Conservation (phyloP, 2,113 vertebrate genomes). For the Peromyscus maniculatus region DNA sequence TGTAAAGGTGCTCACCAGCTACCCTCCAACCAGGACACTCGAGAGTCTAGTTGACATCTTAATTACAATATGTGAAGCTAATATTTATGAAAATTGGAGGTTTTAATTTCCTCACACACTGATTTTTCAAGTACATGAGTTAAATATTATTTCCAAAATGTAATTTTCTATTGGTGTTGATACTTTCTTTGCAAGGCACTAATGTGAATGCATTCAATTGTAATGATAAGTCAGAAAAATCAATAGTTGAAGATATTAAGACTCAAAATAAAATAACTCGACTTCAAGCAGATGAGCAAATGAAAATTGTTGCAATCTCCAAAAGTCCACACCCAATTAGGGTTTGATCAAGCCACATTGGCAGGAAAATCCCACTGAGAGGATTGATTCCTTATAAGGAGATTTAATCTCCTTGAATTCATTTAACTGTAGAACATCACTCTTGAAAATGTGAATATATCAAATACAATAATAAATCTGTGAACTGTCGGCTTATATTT, state of each 20-base stretch:
- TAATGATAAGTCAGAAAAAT: constrained; percentile 63
- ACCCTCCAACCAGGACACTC: background rate
- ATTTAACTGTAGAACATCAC: constrained; percentile 68
- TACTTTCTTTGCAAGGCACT: constrained; percentile 54
- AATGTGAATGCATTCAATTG: constrained; percentile 54
- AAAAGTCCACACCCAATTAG: constrained; percentile 50
- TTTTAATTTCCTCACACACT: constrained; percentile 51
- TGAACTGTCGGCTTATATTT: constrained; percentile 65
- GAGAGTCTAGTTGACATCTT: background rate
- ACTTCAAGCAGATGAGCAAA: constrained; percentile 60
- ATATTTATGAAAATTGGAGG: constrained; percentile 36
- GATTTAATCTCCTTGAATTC: constrained; percentile 77
- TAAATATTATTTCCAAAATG: constrained; percentile 35
- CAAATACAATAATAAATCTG: constrained; percentile 75
- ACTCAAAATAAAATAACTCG: constrained; percentile 56
- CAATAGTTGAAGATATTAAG: constrained; percentile 70
- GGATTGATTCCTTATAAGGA: constrained; percentile 64
- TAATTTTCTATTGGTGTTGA: constrained; percentile 67
- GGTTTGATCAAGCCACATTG: constrained; percentile 49
- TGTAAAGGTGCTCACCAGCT: background rate
- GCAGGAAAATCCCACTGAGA: constrained; percentile 39
- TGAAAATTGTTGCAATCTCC: constrained; percentile 51
- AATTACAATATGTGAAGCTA: constrained; percentile 8
- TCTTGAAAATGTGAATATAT: constrained; percentile 74
- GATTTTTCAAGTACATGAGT: constrained; percentile 62